Percentiles rank a stretch among this genome's conserved stretches.
phyloP scores from a whole-genome alignment of 2,888 invertebrate species.

The Sacculina carcini region DNA sequence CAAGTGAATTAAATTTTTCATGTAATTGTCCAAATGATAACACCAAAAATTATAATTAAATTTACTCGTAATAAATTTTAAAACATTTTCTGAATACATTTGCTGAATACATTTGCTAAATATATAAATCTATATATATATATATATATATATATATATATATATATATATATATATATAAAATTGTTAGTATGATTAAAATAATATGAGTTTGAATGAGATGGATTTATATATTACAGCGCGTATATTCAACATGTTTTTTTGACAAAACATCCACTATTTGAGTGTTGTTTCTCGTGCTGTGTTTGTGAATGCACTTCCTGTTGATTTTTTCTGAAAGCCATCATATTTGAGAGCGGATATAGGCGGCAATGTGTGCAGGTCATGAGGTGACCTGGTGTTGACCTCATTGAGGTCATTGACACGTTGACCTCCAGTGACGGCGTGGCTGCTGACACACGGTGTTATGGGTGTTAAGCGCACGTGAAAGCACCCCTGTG shows the following conservation, averaged over 20 bases:
- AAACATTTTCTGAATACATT: not conserved
- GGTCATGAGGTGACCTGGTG: too few relatives aligned
- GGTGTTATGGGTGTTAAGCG: too few relatives aligned
- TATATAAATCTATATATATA: not conserved
- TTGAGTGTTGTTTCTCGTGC: slow-evolving; percentile 4
- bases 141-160: not conserved
- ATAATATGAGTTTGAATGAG: not conserved
- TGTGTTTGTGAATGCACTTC: slow-evolving; percentile 12
- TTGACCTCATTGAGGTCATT: too few relatives aligned
- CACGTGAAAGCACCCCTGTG: too few relatives aligned
- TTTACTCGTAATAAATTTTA: not conserved
- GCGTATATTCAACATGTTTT: too few relatives aligned
- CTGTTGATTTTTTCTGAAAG: too few relatives aligned
- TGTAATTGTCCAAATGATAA: not conserved
- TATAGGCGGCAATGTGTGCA: too few relatives aligned
- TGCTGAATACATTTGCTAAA: not conserved
- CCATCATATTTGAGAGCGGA: too few relatives aligned
- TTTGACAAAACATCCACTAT: slow-evolving; percentile 1
- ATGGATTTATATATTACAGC: not conserved
- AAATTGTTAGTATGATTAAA: not conserved
- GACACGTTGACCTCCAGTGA: too few relatives aligned
- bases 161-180: not conserved
- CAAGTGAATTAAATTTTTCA: not conserved
- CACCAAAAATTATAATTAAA: not conserved
- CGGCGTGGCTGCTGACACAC: too few relatives aligned